A percentile compares a stretch with the other conserved stretches of the same genome.
phyloP scores from a whole-genome alignment of 2,113 vertebrate genomes.

The Tetrax tetrax region DNA sequence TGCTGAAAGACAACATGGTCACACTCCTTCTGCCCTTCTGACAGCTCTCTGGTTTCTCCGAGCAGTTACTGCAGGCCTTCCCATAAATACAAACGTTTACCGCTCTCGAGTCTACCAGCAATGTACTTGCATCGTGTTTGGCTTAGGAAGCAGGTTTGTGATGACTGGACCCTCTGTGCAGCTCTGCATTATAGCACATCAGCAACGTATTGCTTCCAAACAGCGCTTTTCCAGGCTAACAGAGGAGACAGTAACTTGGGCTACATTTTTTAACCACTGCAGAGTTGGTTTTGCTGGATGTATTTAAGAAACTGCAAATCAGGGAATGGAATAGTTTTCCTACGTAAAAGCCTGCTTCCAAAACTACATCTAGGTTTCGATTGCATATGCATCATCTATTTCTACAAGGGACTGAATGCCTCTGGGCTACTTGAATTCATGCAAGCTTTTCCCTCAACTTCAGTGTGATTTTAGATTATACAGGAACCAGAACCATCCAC shows the following conservation, averaged over 20 bases:
- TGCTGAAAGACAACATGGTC: constrained; percentile 74
- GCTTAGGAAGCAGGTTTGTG: no score
- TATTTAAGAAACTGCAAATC: neutral
- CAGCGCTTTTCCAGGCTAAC: rapidly evolving
- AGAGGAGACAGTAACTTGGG: neutral
- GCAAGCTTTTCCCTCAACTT: neutral
- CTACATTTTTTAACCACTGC: neutral
- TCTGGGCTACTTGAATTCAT: neutral
- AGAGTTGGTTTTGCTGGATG: neutral
- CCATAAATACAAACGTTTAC: neutral
- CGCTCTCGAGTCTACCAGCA: neutral
- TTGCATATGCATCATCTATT: neutral
- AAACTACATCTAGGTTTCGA: neutral
- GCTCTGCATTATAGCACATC: neutral
- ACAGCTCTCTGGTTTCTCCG: neutral
- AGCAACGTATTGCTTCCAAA: neutral
- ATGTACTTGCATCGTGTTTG: no score
- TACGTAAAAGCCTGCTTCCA: neutral
- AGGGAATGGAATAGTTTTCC: neutral
- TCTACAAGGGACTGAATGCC: neutral
- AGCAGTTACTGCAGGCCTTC: neutral
- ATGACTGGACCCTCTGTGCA: no score
- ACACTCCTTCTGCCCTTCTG: neutral
- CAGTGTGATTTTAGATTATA: neutral
- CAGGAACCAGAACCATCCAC: neutral